phyloP scores from a whole-genome alignment of 1,140 invertebrate genomes.

The Lepidurus packardi region DNA sequence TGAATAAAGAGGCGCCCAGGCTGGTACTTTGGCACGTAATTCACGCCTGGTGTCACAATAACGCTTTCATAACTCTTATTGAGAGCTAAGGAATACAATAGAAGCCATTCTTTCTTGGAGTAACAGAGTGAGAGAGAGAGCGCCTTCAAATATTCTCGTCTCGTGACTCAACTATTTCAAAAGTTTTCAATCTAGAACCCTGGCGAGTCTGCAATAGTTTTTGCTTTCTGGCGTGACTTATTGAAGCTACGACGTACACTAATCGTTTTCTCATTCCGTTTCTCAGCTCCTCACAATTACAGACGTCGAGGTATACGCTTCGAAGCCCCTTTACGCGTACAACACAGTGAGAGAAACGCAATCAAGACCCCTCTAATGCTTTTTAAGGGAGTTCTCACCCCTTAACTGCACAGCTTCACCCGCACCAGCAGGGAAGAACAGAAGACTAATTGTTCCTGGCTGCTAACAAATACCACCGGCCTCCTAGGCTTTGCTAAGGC shows the following conservation, averaged over 20 bases:
- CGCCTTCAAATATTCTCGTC: background rate
- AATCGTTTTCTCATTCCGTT: background rate
- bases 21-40: background rate
- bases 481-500: background rate
- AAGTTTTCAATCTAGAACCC: background rate
- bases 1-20: too few relatives aligned
- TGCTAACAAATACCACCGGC: background rate
- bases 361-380: too few relatives aligned
- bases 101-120: background rate
- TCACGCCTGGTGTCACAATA: slow-evolving; percentile 13
- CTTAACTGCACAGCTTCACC: background rate
- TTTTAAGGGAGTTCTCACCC: background rate
- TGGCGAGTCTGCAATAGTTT: background rate
- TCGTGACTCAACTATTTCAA: slow-evolving; percentile 13
- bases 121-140: background rate
- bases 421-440: slow-evolving; percentile 1
- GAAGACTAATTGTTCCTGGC: slow-evolving; percentile 1
- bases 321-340: too few relatives aligned
- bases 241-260: background rate
- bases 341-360: too few relatives aligned
- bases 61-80: background rate
- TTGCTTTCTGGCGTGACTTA: too few relatives aligned
- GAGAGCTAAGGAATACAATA: background rate
- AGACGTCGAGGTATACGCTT: too few relatives aligned
- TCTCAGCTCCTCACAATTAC: too few relatives aligned